These are phyloP conservation scores for Rhombomys opimus DNA, from an alignment of 2,113 vertebrate genomes.

Conservation along the genomic window DNA sequence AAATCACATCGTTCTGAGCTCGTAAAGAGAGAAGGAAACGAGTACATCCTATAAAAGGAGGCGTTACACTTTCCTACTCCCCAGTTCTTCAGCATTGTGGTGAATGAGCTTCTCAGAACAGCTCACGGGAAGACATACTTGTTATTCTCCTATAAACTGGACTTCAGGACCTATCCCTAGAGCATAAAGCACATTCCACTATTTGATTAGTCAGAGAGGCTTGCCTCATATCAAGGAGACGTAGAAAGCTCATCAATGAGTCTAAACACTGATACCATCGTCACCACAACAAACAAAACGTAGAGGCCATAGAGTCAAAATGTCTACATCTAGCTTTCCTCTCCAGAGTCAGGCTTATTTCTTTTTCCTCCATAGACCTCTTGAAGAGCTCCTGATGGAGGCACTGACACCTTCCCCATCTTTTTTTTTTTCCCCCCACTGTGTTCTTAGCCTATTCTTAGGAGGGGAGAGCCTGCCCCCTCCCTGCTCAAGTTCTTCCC, in stretches of 20 bases:
- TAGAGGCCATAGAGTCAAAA: not conserved
- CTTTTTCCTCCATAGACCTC: not conserved
- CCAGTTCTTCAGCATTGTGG: not conserved
- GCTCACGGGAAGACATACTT: not conserved
- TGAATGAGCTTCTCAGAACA: not conserved
- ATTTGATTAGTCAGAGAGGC: not conserved
- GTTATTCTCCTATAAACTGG: not conserved
- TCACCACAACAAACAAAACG: not conserved
- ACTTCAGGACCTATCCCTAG: not conserved
- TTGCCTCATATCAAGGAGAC: not conserved
- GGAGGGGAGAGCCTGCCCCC: accelerated
- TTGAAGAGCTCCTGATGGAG: not conserved
- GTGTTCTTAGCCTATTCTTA: not conserved
- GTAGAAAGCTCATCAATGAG: conserved; percentile 6
- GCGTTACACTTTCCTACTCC: not conserved
- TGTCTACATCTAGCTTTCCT: not conserved
- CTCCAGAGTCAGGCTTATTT: not conserved
- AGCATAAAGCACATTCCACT: not conserved
- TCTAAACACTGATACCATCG: not conserved
- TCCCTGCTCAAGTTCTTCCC: not conserved
- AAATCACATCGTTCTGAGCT: not conserved
- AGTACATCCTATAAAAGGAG: not conserved
- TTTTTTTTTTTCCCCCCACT: not conserved
- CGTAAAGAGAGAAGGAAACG: not conserved
- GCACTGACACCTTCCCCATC: not conserved